A percentile compares a stretch with the other conserved stretches of the same genome.
Evolutionary conservation across 2,113 vertebrate species (phyloP).

Genomic region (Aptenodytes forsteri): DNA sequence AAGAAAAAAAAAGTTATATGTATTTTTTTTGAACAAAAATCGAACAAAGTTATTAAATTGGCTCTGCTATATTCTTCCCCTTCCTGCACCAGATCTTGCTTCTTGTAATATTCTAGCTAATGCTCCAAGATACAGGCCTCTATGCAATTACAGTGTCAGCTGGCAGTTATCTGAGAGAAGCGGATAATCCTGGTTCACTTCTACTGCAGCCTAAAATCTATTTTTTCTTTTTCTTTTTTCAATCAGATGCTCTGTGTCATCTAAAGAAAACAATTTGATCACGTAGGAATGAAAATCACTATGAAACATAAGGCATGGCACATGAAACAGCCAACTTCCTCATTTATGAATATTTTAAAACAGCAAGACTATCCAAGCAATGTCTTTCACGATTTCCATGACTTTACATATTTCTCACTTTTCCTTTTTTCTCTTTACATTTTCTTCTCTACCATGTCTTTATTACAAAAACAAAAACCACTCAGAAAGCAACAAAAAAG

Average conservation of each 20-base stretch:
- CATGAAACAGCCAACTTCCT: neutral
- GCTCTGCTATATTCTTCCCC: neutral
- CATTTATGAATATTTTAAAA: conserved; percentile 23
- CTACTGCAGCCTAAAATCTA: neutral
- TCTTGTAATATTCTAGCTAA: neutral
- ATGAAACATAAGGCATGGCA: neutral
- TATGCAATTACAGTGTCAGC: neutral
- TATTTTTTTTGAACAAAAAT: neutral
- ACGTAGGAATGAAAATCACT: neutral
- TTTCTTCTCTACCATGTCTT: neutral
- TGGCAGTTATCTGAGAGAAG: neutral
- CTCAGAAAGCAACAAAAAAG: neutral
- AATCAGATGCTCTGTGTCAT: neutral
- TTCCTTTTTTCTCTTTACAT: neutral
- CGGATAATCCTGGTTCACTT: neutral
- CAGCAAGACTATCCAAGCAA: neutral
- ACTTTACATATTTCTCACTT: neutral
- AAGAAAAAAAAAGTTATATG: neutral
- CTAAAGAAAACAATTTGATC: conserved; percentile 4
- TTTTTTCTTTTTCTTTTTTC: neutral
- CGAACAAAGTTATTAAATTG: neutral
- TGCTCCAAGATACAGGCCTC: neutral
- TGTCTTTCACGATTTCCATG: neutral
- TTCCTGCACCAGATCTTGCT: neutral
- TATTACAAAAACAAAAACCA: neutral